Evolutionary conservation across 2,888 invertebrate species (phyloP).

Genomic region (Odontomyia ornata): DNA sequence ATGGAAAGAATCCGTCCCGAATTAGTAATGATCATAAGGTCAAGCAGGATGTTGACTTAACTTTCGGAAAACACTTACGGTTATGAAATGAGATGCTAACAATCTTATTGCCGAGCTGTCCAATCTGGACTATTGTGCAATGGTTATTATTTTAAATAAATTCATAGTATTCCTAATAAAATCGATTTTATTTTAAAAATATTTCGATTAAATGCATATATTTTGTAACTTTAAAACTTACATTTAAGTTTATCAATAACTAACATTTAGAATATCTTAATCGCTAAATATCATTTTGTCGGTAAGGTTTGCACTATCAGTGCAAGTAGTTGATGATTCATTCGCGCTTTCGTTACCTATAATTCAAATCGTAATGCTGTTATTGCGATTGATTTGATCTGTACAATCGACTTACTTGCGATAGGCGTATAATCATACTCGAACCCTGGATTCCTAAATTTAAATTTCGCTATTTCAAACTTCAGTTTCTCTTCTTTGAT

Average conservation of each 20-base stretch:
- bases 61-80: too few relatives aligned
- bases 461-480: constrained; percentile 62
- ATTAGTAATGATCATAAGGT: too few relatives aligned
- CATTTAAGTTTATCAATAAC: background rate
- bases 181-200: constrained; percentile 6
- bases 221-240: constrained; percentile 1
- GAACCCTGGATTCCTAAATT: constrained; percentile 63
- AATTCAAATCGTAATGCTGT: background rate
- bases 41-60: too few relatives aligned
- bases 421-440: constrained; percentile 54
- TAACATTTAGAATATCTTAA: background rate
- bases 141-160: background rate
- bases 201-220: constrained; percentile 6
- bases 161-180: background rate
- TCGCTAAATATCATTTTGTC: constrained; percentile 5
- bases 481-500: constrained; percentile 61
- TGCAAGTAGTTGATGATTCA: constrained; percentile 6
- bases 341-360: background rate
- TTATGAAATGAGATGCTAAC: too few relatives aligned
- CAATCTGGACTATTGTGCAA: too few relatives aligned
- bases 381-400: background rate
- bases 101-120: too few relatives aligned
- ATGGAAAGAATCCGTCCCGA: too few relatives aligned
- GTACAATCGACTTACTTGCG: background rate
- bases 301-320: background rate